These are phyloP conservation scores for Pristis pectinata DNA, from an alignment of 2,797 vertebrate genomes.

Conservation along the genomic window DNA sequence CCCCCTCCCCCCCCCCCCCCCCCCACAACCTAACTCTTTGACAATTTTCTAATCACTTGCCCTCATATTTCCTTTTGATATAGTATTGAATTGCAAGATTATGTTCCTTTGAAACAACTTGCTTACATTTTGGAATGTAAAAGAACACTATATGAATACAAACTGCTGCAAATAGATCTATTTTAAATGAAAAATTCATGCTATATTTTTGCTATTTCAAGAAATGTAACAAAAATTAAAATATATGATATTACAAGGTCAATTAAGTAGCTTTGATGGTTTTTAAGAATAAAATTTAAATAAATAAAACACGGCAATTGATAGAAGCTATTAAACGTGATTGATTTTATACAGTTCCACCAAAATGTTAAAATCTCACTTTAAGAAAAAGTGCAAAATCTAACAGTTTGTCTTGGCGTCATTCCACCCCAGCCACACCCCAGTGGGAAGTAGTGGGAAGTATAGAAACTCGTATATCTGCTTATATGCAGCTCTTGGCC, in stretches of 20 bases:
- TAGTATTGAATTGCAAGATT: no score
- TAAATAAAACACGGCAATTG: background rate
- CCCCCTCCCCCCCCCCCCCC: no score
- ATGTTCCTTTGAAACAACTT: background rate
- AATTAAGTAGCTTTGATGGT: background rate
- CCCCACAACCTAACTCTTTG: no score
- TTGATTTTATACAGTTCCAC: background rate
- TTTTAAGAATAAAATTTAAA: background rate
- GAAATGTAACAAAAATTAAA: background rate
- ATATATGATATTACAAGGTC: background rate
- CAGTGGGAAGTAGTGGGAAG: background rate
- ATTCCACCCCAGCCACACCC: background rate
- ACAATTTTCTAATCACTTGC: no score
- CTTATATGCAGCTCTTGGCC: background rate
- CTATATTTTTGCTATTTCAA: background rate
- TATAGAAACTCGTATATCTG: background rate
- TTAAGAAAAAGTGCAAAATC: background rate
- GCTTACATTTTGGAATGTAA: background rate
- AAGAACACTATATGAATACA: background rate
- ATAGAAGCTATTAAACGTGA: background rate
- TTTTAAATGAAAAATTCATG: background rate
- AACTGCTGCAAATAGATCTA: background rate
- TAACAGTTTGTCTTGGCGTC: background rate
- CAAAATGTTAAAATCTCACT: background rate
- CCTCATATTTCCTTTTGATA: no score